A percentile compares a stretch with the other conserved stretches of the same genome.
Evolutionary conservation across 2,113 vertebrate species (phyloP).

Genomic region (Trogon surrucura): DNA sequence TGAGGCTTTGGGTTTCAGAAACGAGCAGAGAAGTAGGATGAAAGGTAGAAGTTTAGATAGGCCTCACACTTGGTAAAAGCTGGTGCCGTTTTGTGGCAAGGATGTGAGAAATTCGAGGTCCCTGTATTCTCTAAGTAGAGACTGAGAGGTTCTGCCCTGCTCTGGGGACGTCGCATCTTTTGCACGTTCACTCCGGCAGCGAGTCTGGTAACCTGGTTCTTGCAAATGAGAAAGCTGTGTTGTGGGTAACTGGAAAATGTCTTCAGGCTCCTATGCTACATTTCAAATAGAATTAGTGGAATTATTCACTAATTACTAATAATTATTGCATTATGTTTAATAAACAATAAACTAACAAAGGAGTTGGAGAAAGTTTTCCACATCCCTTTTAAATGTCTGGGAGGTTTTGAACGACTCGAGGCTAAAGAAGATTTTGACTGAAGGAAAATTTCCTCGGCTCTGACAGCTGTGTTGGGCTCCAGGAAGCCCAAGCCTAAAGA

Average conservation of each 20-base stretch:
- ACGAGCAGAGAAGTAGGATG: neutral
- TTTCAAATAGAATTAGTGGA: neutral
- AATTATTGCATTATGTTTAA: neutral
- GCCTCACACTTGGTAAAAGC: neutral
- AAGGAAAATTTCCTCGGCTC: neutral
- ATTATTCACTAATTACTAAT: neutral
- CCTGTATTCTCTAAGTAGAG: neutral
- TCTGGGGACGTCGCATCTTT: neutral
- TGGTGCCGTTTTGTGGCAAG: neutral
- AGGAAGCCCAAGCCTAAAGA: neutral
- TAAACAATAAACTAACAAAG: neutral
- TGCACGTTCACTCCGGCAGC: neutral
- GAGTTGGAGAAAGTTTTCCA: neutral
- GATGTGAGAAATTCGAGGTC: neutral
- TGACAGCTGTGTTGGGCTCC: neutral
- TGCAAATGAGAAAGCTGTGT: neutral
- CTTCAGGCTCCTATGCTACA: neutral
- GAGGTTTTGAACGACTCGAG: neutral
- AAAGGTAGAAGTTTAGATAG: neutral
- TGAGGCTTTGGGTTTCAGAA: neutral
- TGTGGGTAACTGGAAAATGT: neutral
- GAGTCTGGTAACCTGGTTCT: neutral
- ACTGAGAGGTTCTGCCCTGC: neutral
- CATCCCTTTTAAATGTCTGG: neutral
- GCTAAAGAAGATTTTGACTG: neutral